Base-by-base conservation (phyloP, 1,140 invertebrate genomes). In the Oncopeltus fasciatus region DNA sequence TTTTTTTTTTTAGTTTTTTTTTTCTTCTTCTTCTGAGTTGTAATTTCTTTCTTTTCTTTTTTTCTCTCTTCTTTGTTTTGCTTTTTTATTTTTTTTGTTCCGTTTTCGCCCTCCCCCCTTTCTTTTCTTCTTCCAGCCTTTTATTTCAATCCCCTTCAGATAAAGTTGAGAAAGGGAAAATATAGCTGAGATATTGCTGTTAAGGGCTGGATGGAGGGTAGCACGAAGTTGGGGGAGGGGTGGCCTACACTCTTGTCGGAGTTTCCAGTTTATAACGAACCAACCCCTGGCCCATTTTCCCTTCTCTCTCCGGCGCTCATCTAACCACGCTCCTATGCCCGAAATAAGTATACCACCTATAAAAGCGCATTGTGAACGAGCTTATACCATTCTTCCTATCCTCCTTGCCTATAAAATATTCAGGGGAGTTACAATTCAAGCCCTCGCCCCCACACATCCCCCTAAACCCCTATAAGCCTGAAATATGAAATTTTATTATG, bases 401-500 rank as follows among this genome's bases (percentile, higher is more conserved):
- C 56, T 38, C 33, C 56, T 28, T 57, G 27, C 28, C 56, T 31
- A 33, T 57, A 57, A 57, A 57, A 57, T 57, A 57, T 57, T 31
- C 27, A 57, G 12, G 56, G 56, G 28, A n/a, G 27, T 38, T 31
- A 57, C 56, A 57, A 57, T 38, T n/a, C n/a, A n/a, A n/a, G n/a
- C n/a, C n/a, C n/a, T n/a, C 26, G 33, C 28, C 26, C 16, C 26
- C 14, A 29, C 16, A 21, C 56, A 20, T 28, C 24, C 16, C 56
- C 56, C 56, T 24, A n/a, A 57, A 29, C 56, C 56, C 56, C 56
- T 38, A 29, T 31, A 21, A 53, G 29, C 59, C 59, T 26, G 21
- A 14, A n/a, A 51, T 51, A 61, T 51, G 27, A 61, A 49, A 61
- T 61, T 61, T 61, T 61, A 61, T 61, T 61, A 61, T 49, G 59